Base-by-base conservation (phyloP, 2,888 invertebrate species). In the Cotesia congregata region DNA sequence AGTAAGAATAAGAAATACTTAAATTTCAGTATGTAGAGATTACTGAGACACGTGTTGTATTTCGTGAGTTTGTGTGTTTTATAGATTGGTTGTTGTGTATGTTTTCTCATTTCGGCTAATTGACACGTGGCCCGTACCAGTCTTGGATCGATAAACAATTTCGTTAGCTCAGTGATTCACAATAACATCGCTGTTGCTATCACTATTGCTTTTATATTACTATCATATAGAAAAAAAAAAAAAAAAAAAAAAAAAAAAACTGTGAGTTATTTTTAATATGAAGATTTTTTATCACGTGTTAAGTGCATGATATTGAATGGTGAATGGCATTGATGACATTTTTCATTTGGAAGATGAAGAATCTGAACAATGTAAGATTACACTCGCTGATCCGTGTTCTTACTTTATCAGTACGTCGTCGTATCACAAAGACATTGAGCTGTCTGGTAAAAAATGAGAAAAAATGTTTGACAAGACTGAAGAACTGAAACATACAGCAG, bases 81-180 rank as follows among this genome's bases (percentile, higher is more conserved):
- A 50, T 50, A 9, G 7, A 50, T 50, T 50, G 7, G 50, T 50
- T 50, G 12, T 50, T 50, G 4, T 50, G 4, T 9, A 12, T 50
- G 50, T 77, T 85, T 83, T 81, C 80, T 82, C 82, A 79, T 84
- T 82, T 78, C 79, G 79, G 77, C 83, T 85, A 85, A 85, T 85
- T 85, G 85, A 83, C 85, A 85, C 85, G 85, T 85, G 85, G 80
- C 80, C 78, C 68, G 73, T 78, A 79, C 72, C 75, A 67, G 59
- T 15, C 67, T 59, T 41, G 65, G 20, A 72, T 61, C 41, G 40
- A 72, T 64, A 61, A 20, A 59, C 59, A 70, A 64, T 72, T 17
- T 40, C n/a, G 40, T 39, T 72, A 17, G 7, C 12, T 64, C 62
- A 30, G 50, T 40, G 72, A 64, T 64, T 64, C 40, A 72, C 72